Base-by-base conservation (phyloP, 35 echinoderm and acorn worm genomes). In the Strongylocentrotus purpuratus region DNA sequence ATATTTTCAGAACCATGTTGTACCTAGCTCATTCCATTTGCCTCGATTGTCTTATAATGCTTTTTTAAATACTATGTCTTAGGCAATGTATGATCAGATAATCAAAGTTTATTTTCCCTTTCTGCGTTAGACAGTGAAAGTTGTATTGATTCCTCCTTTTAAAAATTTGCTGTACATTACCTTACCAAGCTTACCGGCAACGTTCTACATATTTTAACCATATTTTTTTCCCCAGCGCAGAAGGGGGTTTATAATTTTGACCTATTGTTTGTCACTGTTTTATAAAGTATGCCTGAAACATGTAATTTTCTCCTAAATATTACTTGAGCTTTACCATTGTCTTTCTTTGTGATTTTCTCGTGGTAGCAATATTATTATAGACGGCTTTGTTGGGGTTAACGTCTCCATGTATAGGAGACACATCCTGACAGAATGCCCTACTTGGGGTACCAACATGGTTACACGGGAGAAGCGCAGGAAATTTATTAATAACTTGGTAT, bases 401-500 rank as follows among this genome's bases (percentile, higher is more conserved):
- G 52, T 78, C 20, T 78, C 65, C 65, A 78, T 28, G 20, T 78
- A 59, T 59, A 22, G 20, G 20, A 78, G 20, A 22, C 65, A 78
- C 65, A 78, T 78, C 25, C 65, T 78, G 65, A 28, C 65, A 78
- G 7, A 28, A 78, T n/a, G 20, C 22, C 7, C 65, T 78, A 78
- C 65, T 28, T 4, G 20, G 25, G 65, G 65, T 28, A 78, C 65
- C 28, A 6, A 28, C 18, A 22, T 78, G 65, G 6, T 78, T n/a
- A 78, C 20, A 22, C 25, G 65, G 65, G 65, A 28, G 28, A 78
- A 78, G 65, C 65, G 20, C 65, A 78, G 65, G 65, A 78, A 78
- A 78, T 78, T 78, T 78, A 78, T 78, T 78, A 78, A 78, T 78
- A 71, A 78, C 65, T 78, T 78, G 65, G 22, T 78, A 22, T 78